Conservation (phyloP, 2,113 vertebrate species). For the Eira barbara region DNA sequence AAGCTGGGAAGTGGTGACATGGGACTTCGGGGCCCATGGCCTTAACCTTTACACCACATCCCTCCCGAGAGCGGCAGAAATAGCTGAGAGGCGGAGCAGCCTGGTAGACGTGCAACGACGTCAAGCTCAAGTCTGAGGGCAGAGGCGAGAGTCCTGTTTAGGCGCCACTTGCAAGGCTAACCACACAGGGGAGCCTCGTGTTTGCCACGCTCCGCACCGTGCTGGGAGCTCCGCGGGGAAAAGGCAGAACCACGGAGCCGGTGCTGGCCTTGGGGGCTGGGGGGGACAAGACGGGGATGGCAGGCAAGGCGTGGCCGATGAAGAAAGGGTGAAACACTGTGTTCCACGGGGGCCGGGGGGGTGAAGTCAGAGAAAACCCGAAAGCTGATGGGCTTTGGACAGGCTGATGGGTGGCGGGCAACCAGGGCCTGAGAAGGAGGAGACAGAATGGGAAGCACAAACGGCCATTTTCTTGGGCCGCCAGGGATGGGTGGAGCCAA, state of each 20-base stretch:
- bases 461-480: neutral
- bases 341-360: rapidly evolving
- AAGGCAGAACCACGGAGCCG: neutral
- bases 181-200: neutral
- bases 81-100: too few relatives aligned
- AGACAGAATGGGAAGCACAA: neutral
- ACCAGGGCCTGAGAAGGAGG: neutral
- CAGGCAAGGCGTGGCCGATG: rapidly evolving
- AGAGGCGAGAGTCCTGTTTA: neutral
- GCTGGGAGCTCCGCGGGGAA: rapidly evolving
- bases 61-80: neutral
- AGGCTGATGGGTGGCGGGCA: rapidly evolving
- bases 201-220: rapidly evolving
- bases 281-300: neutral
- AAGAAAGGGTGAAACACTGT: neutral
- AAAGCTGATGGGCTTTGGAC: neutral
- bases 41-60: neutral
- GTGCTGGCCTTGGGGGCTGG: rapidly evolving
- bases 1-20: neutral
- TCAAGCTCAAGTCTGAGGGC: neutral
- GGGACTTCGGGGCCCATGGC: neutral
- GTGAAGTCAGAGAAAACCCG: neutral
- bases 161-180: neutral
- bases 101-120: rapidly evolving
- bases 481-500: neutral